These are phyloP conservation scores for Trichopria drosophilae DNA, from an alignment of 2,888 invertebrate genomes.

Conservation along the genomic window DNA sequence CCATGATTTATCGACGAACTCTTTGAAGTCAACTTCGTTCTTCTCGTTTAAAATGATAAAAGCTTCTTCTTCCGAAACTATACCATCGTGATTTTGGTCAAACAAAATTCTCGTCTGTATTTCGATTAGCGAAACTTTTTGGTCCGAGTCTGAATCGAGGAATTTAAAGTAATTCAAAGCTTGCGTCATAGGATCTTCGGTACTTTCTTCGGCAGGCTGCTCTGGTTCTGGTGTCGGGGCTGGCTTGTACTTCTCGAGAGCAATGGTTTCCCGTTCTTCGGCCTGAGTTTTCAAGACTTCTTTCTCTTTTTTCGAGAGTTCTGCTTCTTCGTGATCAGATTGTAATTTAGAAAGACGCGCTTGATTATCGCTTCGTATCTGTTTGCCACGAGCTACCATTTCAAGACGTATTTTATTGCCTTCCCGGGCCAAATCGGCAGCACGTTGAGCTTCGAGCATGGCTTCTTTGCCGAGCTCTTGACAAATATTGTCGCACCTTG, in stretches of 20 bases:
- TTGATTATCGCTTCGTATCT: constrained; percentile 73
- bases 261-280: constrained; percentile 75
- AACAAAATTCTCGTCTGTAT: constrained; percentile 74
- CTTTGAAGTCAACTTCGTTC: constrained; percentile 69
- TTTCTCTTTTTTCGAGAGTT: constrained; percentile 76
- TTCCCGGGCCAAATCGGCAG: constrained; percentile 73
- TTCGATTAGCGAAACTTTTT: constrained; percentile 70
- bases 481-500: constrained; percentile 78
- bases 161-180: constrained; percentile 74
- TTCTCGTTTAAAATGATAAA: constrained; percentile 72
- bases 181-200: constrained; percentile 67
- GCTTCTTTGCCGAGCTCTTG: constrained; percentile 78
- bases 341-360: constrained; percentile 72
- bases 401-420: constrained; percentile 78
- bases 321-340: constrained; percentile 76
- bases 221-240: constrained; percentile 60
- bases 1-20: constrained; percentile 74
- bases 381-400: constrained; percentile 69
- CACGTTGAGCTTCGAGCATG: constrained; percentile 71
- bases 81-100: constrained; percentile 88
- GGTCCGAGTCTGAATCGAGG: constrained; percentile 82
- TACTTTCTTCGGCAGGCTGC: constrained; percentile 63
- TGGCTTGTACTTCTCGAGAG: constrained; percentile 75
- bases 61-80: constrained; percentile 85
- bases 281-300: constrained; percentile 71